Evolutionary conservation across 2,888 invertebrate species (phyloP), one percentile per base, ranked within the genome.

Genomic region (Oscheius onirici): DNA sequence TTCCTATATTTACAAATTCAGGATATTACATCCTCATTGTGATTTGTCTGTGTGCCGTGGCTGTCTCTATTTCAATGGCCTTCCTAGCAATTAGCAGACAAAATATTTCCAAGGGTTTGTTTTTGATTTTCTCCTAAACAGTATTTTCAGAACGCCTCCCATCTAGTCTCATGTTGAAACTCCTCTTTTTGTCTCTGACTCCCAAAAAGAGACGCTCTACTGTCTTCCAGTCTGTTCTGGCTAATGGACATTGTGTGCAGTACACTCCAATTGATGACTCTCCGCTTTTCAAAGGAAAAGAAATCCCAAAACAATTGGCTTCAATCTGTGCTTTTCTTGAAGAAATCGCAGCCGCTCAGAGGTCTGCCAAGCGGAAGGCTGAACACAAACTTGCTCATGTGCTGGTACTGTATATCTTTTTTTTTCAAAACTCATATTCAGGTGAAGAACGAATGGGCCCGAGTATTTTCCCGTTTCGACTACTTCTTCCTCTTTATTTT

Each of bases 11-110:
- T 40, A 26, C 20, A 17, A 52, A 5, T 72, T 43, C 55, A 77
- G 78, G 83, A 20, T 84, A 82, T 61, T 84, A 83, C 74, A 84
- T 84, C 54, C 79, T 84, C 49, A 81, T 81, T 28, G 83, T 83
- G 11, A 85, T 85, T 58, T 76, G 81, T 49, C 71, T 84, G 10
- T 84, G 83, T 70, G 85, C 85, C 1, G 74, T 82, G 3, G 85
- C 82, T 17, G 85, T 85, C 11, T 79, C 75, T 34, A 79, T 85
- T 13, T 82, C 82, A 11, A 85, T 83, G 84, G 76, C 76, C 0
- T 84, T 82, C 67, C 73, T 84, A 28, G 83, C 80, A n/a, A 75
- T 84, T 34, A 80, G 78, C 28, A 68, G 79, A 51, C 78, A 82
- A 58, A 82, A 80, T 65, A 84, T 84, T 57, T 79, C 81, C 28